Percentiles rank a stretch among this genome's conserved stretches.
Conservation (phyloP, 2,113 vertebrate genomes). For the Propithecus coquereli region DNA sequence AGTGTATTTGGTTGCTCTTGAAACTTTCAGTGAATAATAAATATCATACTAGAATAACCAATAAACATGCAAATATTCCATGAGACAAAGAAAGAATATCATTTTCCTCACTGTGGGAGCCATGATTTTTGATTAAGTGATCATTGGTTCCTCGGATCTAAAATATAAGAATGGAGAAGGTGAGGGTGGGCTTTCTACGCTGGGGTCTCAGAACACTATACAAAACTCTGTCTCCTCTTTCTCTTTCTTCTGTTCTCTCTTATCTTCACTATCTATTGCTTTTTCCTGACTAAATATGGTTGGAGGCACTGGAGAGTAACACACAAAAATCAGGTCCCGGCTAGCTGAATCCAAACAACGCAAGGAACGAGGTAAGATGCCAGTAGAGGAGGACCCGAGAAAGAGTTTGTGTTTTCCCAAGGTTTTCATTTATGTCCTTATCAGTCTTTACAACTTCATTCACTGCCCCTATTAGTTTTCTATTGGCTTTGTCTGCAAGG, state of each 20-base stretch:
- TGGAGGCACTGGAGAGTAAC: background rate
- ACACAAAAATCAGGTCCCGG: background rate
- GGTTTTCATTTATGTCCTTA: background rate
- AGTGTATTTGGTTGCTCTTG: slow-evolving; percentile 21
- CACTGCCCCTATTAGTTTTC: background rate
- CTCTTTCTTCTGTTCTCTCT: background rate
- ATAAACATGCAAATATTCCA: background rate
- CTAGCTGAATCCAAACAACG: background rate
- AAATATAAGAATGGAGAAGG: background rate
- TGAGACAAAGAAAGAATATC: background rate
- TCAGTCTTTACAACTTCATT: background rate
- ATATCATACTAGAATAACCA: background rate
- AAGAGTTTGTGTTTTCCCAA: background rate
- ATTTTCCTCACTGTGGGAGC: background rate
- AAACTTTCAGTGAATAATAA: slow-evolving; percentile 12
- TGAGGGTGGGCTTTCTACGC: background rate
- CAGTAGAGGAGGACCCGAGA: background rate
- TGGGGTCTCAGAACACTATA: too few relatives aligned
- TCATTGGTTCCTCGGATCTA: background rate
- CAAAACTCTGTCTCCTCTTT: background rate
- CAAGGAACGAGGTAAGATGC: background rate
- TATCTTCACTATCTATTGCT: background rate
- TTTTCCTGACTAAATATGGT: background rate
- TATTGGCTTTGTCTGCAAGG: background rate
- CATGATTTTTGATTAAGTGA: background rate